A percentile compares a stretch with the other conserved stretches of the same genome.
Conservation (phyloP, 2,113 vertebrate genomes). For the Gila orcuttii region DNA sequence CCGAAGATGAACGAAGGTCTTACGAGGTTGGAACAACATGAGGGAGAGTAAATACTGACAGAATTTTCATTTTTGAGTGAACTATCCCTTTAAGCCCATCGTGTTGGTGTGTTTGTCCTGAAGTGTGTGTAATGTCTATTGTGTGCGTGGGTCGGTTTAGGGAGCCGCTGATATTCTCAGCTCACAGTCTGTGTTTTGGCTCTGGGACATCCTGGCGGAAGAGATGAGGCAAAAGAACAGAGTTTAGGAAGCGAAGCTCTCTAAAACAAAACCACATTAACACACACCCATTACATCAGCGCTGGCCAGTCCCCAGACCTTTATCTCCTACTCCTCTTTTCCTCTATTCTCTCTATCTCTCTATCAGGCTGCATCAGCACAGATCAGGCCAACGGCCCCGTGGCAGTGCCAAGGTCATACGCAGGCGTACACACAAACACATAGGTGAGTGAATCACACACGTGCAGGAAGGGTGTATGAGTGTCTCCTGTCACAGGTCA, state of each 20-base stretch:
- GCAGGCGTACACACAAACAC: slow-evolving; percentile 12
- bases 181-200: slow-evolving; percentile 41
- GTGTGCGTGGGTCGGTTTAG: slow-evolving; percentile 1
- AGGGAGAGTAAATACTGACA: too few species aligned
- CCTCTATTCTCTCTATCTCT: slow-evolving; percentile 32
- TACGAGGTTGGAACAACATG: too few species aligned
- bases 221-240: slow-evolving; percentile 40
- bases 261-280: slow-evolving; percentile 43
- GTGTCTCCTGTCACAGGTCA: slow-evolving; percentile 42
- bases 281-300: slow-evolving; percentile 55
- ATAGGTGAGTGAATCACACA: slow-evolving; percentile 41
- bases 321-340: slow-evolving; percentile 34
- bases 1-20: too few species aligned
- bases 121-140: background rate
- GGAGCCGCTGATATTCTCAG: slow-evolving; percentile 15
- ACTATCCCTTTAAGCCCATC: too few species aligned
- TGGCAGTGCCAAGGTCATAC: slow-evolving; percentile 23
- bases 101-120: background rate
- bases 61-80: too few species aligned
- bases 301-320: slow-evolving; percentile 38
- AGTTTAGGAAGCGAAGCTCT: slow-evolving; percentile 46
- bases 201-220: slow-evolving; percentile 50
- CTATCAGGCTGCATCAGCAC: slow-evolving; percentile 29
- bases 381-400: slow-evolving; percentile 7
- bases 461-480: slow-evolving; percentile 52